Conservation (phyloP, 2,888 invertebrate genomes). For the Deroplatys truncata region DNA sequence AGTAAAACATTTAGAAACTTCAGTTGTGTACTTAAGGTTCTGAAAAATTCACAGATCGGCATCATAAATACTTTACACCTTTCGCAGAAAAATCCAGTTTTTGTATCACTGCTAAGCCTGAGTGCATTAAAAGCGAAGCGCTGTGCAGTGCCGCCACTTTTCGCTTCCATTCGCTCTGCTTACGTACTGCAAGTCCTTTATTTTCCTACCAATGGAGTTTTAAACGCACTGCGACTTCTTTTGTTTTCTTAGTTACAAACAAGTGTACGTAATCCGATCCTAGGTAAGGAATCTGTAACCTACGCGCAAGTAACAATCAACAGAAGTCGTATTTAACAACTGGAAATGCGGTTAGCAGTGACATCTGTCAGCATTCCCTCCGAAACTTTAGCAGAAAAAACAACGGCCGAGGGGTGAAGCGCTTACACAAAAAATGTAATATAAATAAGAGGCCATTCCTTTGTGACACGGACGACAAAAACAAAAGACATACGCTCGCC, state of each 20-base stretch:
- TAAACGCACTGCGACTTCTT: no score
- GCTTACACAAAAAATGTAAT: slow-evolving; percentile 8
- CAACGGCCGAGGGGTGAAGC: neutral
- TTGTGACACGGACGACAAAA: slow-evolving; percentile 6
- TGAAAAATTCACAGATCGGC: no score
- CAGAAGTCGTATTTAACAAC: slow-evolving; percentile 11
- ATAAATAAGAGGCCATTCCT: slow-evolving; percentile 12
- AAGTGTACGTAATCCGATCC: neutral
- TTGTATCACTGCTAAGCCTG: no score
- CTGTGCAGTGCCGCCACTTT: no score
- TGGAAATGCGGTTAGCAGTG: neutral
- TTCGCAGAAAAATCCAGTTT: no score
- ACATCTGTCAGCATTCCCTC: slow-evolving; percentile 14
- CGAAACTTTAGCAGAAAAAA: neutral
- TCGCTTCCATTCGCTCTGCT: no score
- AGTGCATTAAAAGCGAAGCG: no score
- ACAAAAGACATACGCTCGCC: neutral
- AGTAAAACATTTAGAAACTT: no score
- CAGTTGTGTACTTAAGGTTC: no score
- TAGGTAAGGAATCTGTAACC: neutral
- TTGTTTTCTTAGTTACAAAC: neutral
- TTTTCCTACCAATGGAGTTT: no score
- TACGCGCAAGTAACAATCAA: neutral
- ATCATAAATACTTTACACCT: no score
- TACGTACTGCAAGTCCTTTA: no score